Evolutionary conservation across 2,888 invertebrate species (phyloP).

Genomic region (Panopea generosa): DNA sequence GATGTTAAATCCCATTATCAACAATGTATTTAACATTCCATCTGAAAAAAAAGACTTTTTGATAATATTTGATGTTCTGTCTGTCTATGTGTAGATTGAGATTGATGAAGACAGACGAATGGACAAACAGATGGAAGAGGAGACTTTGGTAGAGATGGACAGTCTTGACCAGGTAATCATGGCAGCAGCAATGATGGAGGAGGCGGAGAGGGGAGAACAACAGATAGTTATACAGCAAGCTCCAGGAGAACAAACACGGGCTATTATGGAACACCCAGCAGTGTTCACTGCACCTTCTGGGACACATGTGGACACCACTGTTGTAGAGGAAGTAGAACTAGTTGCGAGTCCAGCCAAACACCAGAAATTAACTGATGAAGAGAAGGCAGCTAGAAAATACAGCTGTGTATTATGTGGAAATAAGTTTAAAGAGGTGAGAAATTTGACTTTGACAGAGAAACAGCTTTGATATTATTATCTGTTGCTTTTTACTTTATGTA

Average conservation of each 20-base stretch:
- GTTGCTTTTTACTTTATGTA: too few relatives aligned
- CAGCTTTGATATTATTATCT: too few relatives aligned
- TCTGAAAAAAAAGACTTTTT: too few relatives aligned
- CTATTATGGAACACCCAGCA: not conserved
- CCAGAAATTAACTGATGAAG: conserved; percentile 42
- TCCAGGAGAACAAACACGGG: not conserved
- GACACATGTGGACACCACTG: not conserved
- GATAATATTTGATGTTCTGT: too few relatives aligned
- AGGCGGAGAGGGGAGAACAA: not conserved
- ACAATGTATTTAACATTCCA: too few relatives aligned
- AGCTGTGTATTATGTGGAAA: conserved; percentile 73
- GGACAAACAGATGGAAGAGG: conserved; percentile 17
- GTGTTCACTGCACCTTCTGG: not conserved
- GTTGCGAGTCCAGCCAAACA: conserved; percentile 4
- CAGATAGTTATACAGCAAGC: not conserved
- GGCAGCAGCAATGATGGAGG: conserved; percentile 51
- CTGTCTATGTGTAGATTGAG: conserved; percentile 27
- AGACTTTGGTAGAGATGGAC: conserved; percentile 35
- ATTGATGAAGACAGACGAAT: not conserved
- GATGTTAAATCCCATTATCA: too few relatives aligned
- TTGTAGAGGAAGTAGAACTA: not conserved
- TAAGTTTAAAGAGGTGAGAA: conserved; percentile 78
- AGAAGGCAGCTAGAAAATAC: conserved; percentile 61
- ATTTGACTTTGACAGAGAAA: conserved; percentile 1
- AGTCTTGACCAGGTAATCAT: conserved; percentile 52